Base-by-base conservation (phyloP, 1,140 invertebrate genomes). In the Meloidogyne chitwoodi region DNA sequence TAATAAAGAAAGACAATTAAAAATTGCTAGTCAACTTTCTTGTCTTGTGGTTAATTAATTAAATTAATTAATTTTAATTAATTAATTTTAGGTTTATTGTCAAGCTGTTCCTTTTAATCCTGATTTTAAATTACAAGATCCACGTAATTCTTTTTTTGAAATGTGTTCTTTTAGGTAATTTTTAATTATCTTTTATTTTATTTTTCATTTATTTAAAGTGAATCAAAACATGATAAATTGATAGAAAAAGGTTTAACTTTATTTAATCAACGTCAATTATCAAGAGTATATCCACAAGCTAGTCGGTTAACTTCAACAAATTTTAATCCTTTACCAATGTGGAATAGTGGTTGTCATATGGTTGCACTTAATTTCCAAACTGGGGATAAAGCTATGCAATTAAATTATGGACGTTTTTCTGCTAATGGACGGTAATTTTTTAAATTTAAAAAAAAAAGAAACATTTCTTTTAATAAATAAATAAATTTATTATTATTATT, bases 331-430 rank as follows among this genome's bases (percentile, higher is more conserved):
- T 89, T 95, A 22, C 91, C 93, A 0, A 92, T 97, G 88, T 99
- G 96, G 96, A 96, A 95, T 87, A 91, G 91, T 48, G 96, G 95
- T 0, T 94, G 92, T 75, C 96, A 99, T 88, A 95, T 98, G 94
- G 81, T 85, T 10, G 84, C 84, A 3, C 31, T 86, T 5, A 86
- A 86, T 72, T 86, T 87, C 72, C 84, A 86, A 41, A 86, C 84
- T 1, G 82, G 82, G 8, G 84, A 86, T 75, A 77, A 78, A 34
- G 31, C 86, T 6, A 86, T 86, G 85, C 84, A 87, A 48, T 38
- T 86, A 74, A 86, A 86, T 67, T 77, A 86, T 62, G 85, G 82
- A 19, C 85, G 85, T 41, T 86, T 86, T 66, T 19, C 80, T 38
- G 86, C 77, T 16, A 78, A 78, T 62, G 77, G 77, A 66, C 31